Evolutionary conservation across 2,888 invertebrate genomes (phyloP).

Genomic region (Nesidiocoris tenuis): DNA sequence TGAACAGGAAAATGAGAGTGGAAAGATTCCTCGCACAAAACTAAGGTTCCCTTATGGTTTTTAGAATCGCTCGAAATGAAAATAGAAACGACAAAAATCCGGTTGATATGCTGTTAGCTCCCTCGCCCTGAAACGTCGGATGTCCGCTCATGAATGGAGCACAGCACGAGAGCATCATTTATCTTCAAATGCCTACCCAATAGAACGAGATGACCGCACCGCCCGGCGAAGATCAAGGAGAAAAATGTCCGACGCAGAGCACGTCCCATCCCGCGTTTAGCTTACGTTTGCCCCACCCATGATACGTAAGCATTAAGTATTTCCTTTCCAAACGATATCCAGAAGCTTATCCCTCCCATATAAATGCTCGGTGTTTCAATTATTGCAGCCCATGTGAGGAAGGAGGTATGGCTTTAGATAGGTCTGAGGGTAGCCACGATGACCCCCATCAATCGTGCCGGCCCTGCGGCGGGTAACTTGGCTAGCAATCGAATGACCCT

Average conservation of each 20-base stretch:
- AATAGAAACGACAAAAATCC: no score
- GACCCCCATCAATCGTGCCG: neutral
- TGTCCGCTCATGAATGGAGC: neutral
- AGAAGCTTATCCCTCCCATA: neutral
- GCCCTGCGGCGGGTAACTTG: neutral
- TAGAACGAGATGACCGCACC: neutral
- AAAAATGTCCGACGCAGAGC: neutral
- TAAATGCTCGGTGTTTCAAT: neutral
- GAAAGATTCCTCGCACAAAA: no score
- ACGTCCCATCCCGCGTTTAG: neutral
- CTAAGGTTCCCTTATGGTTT: no score
- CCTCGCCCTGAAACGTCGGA: neutral
- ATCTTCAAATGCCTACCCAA: constrained; percentile 1
- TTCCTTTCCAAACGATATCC: neutral
- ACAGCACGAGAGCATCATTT: neutral
- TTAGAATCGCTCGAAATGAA: no score
- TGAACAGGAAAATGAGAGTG: no score
- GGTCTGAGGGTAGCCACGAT: neutral
- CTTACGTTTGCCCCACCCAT: neutral
- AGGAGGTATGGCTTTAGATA: neutral
- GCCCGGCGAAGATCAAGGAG: neutral
- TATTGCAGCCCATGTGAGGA: neutral
- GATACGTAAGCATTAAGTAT: neutral
- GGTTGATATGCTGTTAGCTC: no score
- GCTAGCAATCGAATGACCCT: neutral